Evolutionary conservation across 2,797 vertebrate species (phyloP), one percentile per base, ranked within the genome.

Genomic region (Petrocephalus sullivani): DNA sequence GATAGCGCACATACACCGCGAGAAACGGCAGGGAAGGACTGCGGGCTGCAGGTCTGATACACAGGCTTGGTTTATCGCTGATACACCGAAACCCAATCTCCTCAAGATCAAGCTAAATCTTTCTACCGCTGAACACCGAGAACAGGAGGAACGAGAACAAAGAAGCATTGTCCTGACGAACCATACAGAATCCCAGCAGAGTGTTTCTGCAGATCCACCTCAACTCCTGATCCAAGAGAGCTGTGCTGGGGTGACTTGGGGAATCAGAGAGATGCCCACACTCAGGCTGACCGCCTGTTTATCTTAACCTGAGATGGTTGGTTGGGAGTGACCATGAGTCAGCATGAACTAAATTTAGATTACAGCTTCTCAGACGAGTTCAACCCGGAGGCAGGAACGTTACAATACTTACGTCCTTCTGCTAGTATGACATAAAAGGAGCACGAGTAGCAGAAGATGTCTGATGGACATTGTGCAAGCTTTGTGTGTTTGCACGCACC

Each of bases 141-240:
- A 14, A 78, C 19, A 78, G 71, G 37, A 78, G 7, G 71, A 78
- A 78, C 6, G 9, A 78, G 71, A 78, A 78, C 71, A 78, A 41
- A 78, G 71, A 78, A 41, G 5, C 37, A 7, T 46, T 46, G 71
- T 46, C 28, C 71, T 46, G 37, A 61, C 61, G 56, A 60, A 41
- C 8, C 56, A 23, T 46, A 37, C 16, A 41, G 85, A 61, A 37
- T 37, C 28, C 28, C 84, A 86, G 33, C 84, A 60, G 28, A 46
- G 9, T n/a, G 41, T 16, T 16, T 78, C 71, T 78, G 28, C 71
- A 78, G 71, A 78, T n/a, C 16, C 19, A 78, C 16, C 16, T n/a
- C 71, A 78, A 78, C 71, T 46, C 14, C 71, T 78, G 71, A 78
- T 78, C 71, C 19, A 78, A 78, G 71, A 78, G 71, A 41, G 71